These are phyloP conservation scores for Erethizon dorsatum DNA, from an alignment of 2,797 vertebrate species.

Conservation along the genomic window DNA sequence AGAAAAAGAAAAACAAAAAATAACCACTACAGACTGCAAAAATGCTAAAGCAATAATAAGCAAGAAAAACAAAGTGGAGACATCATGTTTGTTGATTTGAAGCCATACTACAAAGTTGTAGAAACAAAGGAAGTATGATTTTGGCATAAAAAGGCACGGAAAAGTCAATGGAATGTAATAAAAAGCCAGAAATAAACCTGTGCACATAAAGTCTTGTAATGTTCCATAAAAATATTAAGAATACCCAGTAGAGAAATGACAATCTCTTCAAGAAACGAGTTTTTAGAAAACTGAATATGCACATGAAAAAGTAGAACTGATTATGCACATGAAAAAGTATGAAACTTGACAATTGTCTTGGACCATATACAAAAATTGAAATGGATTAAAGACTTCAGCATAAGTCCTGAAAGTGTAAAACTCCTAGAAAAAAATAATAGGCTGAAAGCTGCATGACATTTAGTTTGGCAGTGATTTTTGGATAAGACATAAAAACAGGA, in stretches of 20 bases:
- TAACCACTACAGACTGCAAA: neutral
- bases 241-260: neutral
- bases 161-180: neutral
- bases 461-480: neutral
- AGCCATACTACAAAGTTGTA: neutral
- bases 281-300: neutral
- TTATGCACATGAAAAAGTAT: neutral
- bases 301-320: neutral
- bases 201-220: neutral
- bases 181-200: neutral
- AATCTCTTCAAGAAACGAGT: neutral
- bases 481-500: neutral
- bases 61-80: neutral
- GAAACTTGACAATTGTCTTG: neutral
- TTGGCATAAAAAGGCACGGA: neutral
- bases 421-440: neutral
- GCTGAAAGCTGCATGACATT: neutral
- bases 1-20: no score
- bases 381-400: neutral
- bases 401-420: neutral
- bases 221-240: neutral
- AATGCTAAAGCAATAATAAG: neutral
- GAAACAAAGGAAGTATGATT: neutral
- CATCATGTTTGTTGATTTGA: neutral
- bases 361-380: neutral